These are phyloP conservation scores for Drosophila anceps DNA, from an alignment of 2,888 invertebrate genomes.

Conservation along the genomic window DNA sequence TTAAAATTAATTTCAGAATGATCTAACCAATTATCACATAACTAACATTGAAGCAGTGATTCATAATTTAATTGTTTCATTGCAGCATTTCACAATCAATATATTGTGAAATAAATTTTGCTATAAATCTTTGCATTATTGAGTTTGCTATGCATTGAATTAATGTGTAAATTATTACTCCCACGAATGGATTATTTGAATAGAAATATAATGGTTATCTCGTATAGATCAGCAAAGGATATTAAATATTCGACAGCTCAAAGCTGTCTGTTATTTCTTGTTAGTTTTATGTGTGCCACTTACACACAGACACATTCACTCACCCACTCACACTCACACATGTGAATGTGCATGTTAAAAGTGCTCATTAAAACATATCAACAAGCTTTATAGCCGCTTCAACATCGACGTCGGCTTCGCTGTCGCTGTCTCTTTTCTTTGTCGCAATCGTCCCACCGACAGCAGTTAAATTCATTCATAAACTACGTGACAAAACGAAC, in stretches of 20 bases:
- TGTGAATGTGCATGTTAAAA: constrained; percentile 62
- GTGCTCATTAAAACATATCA: constrained; percentile 79
- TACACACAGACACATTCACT: constrained; percentile 10
- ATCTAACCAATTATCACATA: too few relatives aligned
- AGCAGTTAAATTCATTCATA: constrained; percentile 80
- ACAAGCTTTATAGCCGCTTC: constrained; percentile 69
- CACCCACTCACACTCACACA: constrained; percentile 11
- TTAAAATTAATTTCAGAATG: too few relatives aligned
- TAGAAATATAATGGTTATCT: constrained; percentile 11
- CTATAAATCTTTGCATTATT: neutral
- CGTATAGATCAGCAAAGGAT: constrained; percentile 3
- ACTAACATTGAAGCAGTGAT: too few relatives aligned
- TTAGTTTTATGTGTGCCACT: constrained; percentile 46
- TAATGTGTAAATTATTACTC: neutral
- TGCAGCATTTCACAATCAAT: neutral
- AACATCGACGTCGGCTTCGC: constrained; percentile 29
- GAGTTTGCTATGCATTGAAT: neutral
- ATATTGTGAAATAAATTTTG: neutral
- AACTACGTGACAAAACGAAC: constrained; percentile 81
- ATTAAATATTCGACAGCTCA: constrained; percentile 14
- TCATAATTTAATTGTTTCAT: too few relatives aligned
- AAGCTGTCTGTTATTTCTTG: constrained; percentile 30
- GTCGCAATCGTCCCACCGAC: constrained; percentile 33
- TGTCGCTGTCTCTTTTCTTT: constrained; percentile 5
- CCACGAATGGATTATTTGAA: neutral